phyloP scores from a whole-genome alignment of 1,140 invertebrate species.

The Tetramorium simillimum region DNA sequence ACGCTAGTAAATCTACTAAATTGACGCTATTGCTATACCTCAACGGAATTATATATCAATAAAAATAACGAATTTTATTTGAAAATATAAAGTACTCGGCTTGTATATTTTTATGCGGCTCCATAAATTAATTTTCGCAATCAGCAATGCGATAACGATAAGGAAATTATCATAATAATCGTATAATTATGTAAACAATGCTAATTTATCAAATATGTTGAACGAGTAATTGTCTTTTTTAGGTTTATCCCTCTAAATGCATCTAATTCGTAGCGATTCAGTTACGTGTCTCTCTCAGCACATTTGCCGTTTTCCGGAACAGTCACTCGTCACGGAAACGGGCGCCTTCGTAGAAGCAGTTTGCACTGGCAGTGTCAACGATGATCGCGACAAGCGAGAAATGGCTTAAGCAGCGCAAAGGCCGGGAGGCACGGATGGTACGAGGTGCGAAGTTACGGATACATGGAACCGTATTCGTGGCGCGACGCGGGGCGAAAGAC shows the following conservation, averaged over 20 bases:
- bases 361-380: constrained; percentile 57
- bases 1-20: background rate
- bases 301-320: constrained; percentile 16
- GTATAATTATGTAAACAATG: background rate
- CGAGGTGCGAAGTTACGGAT: constrained; percentile 70
- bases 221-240: background rate
- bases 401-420: constrained; percentile 23
- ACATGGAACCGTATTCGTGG: constrained; percentile 28
- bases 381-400: constrained; percentile 59
- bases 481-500: constrained; percentile 24
- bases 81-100: background rate
- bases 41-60: background rate
- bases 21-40: no score
- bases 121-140: background rate
- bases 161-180: background rate
- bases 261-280: background rate
- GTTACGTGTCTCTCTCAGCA: background rate
- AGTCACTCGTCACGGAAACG: constrained; percentile 19
- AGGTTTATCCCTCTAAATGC: background rate
- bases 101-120: background rate
- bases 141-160: background rate
- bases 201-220: background rate
- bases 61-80: background rate
- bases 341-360: constrained; percentile 49
- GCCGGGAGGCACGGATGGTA: constrained; percentile 57